phyloP scores from a whole-genome alignment of 1,140 invertebrate species.

The Cotesia glomerata region DNA sequence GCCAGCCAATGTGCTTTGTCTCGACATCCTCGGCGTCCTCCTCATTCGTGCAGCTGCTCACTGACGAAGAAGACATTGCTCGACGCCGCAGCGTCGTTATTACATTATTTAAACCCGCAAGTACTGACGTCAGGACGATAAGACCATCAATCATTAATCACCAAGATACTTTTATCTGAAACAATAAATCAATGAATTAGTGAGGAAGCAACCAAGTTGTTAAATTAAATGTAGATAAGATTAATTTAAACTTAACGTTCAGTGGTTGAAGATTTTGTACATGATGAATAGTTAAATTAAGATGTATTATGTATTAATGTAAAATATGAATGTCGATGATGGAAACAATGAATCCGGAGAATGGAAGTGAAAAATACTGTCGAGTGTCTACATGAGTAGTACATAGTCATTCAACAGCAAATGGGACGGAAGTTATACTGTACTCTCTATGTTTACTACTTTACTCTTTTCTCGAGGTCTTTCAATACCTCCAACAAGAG shows the following conservation, averaged over 20 bases:
- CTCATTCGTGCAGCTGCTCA: conserved; percentile 46
- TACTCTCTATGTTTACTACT: too few species aligned
- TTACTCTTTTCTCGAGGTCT: neutral
- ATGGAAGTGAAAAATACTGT: neutral
- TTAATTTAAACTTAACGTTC: too few species aligned
- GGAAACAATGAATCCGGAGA: conserved; percentile 1
- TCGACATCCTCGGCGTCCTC: conserved; percentile 62
- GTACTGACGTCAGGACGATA: neutral
- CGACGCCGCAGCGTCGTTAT: conserved; percentile 27
- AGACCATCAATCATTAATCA: neutral
- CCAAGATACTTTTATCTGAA: neutral
- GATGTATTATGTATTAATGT: neutral
- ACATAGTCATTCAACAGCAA: conserved; percentile 8
- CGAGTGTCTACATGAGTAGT: conserved; percentile 2
- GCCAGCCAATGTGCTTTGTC: conserved; percentile 44
- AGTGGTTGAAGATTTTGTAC: neutral
- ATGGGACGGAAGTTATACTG: conserved; percentile 10
- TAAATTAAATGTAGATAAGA: too few species aligned
- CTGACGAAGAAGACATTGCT: conserved; percentile 52
- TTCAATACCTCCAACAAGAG: neutral
- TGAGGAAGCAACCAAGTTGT: too few species aligned
- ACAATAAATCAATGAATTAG: too few species aligned
- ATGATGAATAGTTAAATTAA: neutral
- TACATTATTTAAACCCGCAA: conserved; percentile 1
- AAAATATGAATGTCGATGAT: neutral